Conservation (phyloP, 1,140 invertebrate species). For the Cataglyphis hispanica region DNA sequence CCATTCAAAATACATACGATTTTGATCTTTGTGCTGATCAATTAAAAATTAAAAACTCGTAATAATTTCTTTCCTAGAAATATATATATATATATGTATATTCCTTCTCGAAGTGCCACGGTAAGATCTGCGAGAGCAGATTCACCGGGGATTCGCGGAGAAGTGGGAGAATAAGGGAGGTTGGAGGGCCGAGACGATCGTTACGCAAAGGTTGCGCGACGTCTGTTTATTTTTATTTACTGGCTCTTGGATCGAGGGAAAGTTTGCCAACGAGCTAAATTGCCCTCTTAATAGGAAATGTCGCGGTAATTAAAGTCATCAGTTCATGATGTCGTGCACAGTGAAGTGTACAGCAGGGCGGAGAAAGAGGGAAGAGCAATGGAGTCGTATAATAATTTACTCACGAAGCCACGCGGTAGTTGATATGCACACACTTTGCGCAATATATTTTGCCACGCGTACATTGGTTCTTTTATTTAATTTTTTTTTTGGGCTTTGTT, state of each 20-base stretch:
- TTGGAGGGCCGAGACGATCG: constrained; percentile 15
- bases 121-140: neutral
- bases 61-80: neutral
- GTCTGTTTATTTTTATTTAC: constrained; percentile 55
- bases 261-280: constrained; percentile 74
- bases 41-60: neutral
- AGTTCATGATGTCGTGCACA: constrained; percentile 69
- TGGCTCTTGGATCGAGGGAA: constrained; percentile 19
- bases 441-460: constrained; percentile 27
- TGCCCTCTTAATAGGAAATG: constrained; percentile 75
- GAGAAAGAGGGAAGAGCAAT: constrained; percentile 24
- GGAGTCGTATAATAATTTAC: constrained; percentile 42
- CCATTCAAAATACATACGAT: too few species aligned
- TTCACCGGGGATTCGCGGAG: neutral
- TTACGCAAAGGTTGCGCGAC: constrained; percentile 29
- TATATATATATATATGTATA: too few species aligned
- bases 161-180: too few species aligned
- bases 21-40: too few species aligned
- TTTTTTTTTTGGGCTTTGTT: too few species aligned
- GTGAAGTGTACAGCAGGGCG: constrained; percentile 12
- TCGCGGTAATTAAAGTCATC: constrained; percentile 79
- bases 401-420: neutral
- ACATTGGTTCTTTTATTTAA: neutral
- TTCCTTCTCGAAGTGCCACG: neutral
- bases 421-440: constrained; percentile 16